A percentile compares a stretch with the other conserved stretches of the same genome.
Evolutionary conservation across 2,888 invertebrate genomes (phyloP).

Genomic region (Agrochola circellaris): DNA sequence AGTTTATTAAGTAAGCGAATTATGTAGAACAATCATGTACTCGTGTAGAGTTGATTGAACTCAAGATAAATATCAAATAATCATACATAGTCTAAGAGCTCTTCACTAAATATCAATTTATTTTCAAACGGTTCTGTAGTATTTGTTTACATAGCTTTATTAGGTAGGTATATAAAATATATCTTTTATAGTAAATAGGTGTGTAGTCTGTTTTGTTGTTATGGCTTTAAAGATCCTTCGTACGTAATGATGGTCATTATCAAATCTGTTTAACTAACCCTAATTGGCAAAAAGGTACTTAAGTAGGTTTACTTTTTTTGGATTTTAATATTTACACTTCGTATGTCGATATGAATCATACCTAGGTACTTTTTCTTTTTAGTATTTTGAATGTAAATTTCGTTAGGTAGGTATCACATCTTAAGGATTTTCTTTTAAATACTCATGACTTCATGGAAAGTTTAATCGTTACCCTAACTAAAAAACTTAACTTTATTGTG

Average conservation of each 20-base stretch:
- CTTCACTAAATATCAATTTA: constrained; percentile 31
- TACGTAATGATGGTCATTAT: constrained; percentile 14
- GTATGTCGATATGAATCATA: background rate
- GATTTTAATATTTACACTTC: constrained; percentile 11
- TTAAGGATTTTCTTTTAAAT: constrained; percentile 1
- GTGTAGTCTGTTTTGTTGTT: background rate
- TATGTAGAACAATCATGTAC: constrained; percentile 74
- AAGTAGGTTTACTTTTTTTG: no score
- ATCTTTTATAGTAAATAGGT: background rate
- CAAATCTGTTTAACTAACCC: background rate
- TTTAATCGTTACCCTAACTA: background rate
- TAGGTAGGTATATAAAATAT: background rate
- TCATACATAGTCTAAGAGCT: constrained; percentile 24
- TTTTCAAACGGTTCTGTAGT: constrained; percentile 16
- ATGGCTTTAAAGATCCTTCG: background rate
- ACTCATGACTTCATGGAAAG: background rate
- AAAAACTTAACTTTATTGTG: constrained; percentile 15
- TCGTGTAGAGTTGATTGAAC: constrained; percentile 80
- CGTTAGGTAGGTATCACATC: background rate
- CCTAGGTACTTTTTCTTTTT: background rate
- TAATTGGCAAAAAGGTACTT: constrained; percentile 17
- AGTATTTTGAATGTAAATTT: constrained; percentile 10
- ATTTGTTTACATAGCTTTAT: constrained; percentile 12
- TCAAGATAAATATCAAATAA: constrained; percentile 65
- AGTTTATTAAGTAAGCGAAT: constrained; percentile 68